Base-by-base conservation (phyloP, 2,113 vertebrate species). In the Kryptolebias marmoratus region DNA sequence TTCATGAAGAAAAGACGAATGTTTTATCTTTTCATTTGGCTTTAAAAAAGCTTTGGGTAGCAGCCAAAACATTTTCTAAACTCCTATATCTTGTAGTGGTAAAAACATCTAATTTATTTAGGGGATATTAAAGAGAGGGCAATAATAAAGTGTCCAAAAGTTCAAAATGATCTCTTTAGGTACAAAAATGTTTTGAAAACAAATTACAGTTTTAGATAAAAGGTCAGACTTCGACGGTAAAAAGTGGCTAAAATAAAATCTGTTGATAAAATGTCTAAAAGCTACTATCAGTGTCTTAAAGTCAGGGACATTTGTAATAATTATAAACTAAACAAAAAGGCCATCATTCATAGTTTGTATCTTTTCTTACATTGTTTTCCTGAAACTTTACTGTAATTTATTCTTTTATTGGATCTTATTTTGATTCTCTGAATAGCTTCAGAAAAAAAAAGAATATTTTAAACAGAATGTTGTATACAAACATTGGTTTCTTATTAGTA, bases 401-500 rank as follows among this genome's bases (percentile, higher is more conserved):
- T 1, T 22, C 6, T 16, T 52, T 52, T 52, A 7, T 22, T 52
- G 18, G 2, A 52, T 52, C 4, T 52, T n/a, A 9, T 28, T 3
- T 55, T 30, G 22, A 18, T 39, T 59, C 16, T 6, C 6, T 42
- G 28, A 61, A 27, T 4, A 1, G 14, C 11, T 27, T 13, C 11
- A 5, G 9, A 15, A 39, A 39, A 32, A 3, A 36, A 39, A 39
- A n/a, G 18, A 59, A 10, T 2, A 31, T 13, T 3, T 14, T 13
- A 45, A 61, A 64, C 30, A 50, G 11, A 12, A 53, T 9, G 15
- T 15, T 49, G 2, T 11, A 50, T 11, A 71, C 11, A 75, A 73
- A 81, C 27, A 58, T 73, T 70, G 69, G 3, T n/a, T 62, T 28
- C 47, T 55, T 11, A 67, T 78, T 39, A 73, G 50, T 66, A 44